Evolutionary conservation across 1,140 invertebrate species (phyloP), one percentile per base, ranked within the genome.

Genomic region (Lordiphosa mommai): DNA sequence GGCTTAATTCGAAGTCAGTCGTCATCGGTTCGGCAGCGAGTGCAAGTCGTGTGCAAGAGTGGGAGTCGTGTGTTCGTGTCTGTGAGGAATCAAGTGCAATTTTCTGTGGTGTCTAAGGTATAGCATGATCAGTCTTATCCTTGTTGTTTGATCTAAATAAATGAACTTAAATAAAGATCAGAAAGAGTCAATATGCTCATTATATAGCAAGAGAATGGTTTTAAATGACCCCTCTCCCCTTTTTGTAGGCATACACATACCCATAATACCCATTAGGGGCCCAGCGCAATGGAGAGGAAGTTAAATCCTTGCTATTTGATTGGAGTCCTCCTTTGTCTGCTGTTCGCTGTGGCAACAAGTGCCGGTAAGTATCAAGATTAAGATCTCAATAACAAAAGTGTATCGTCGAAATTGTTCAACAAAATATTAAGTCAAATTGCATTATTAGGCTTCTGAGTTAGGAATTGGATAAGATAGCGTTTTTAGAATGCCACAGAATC

Each of bases 1-100:
- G 44, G 50, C 72, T 82, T 69, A 82, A 77, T 82, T 84, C 40
- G 52, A 69, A 72, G 57, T 64, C 60, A 52, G 63, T 47, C 53
- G 52, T 65, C 59, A 70, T 52, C 50, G 63, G 61, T 61, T 64
- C 34, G 43, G 37, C 40, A 52, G 58, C 58, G 37, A 65, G 47
- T 61, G 48, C 13, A 36, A 34, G 17, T 49, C 41, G 52, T 27
- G 23, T 6, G 23, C 5, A n/a, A n/a, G 13, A 47, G 29, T 47
- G 27, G 13, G 48, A 50, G 32, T 49, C 37, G 72, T 30, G 36
- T 32, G 32, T 56, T 10, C 55, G 40, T 55, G 46, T 51, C 27
- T 33, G 50, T 50, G 44, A 48, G 41, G 29, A 56, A 66, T 38
- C 36, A 29, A 49, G 46, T 55, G 27, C 36, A 59, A 47, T 41